A percentile compares a stretch with the other conserved stretches of the same genome.
phyloP scores from a whole-genome alignment of 2,113 vertebrate genomes.

The Dasyurus viverrinus region DNA sequence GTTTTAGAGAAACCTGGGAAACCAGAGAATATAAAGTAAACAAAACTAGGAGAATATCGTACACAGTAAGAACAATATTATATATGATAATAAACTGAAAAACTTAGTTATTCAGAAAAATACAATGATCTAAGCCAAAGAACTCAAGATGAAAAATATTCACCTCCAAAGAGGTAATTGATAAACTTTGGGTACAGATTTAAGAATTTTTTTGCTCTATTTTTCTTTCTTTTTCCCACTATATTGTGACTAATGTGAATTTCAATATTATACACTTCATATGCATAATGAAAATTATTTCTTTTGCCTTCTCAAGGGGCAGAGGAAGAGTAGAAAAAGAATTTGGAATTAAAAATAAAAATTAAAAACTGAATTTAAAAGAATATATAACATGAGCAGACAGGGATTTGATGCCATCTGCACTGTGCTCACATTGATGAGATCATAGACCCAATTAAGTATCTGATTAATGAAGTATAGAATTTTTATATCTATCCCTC shows the following conservation, averaged over 20 bases:
- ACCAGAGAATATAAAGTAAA: background rate
- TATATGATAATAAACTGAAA: background rate
- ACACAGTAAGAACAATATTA: background rate
- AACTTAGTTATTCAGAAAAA: background rate
- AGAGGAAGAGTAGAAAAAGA: background rate
- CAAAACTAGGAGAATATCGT: background rate
- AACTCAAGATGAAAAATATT: no score
- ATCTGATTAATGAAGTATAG: background rate
- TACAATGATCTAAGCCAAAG: no score
- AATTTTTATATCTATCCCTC: background rate
- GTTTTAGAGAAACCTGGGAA: background rate
- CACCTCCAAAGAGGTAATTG: no score
- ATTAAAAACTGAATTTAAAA: background rate
- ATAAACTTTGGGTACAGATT: background rate
- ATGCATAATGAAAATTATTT: background rate
- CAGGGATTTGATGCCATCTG: background rate
- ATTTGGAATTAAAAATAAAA: background rate
- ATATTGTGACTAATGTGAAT: background rate
- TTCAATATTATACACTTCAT: background rate
- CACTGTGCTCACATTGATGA: background rate
- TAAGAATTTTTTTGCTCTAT: background rate
- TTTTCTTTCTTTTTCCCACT: background rate
- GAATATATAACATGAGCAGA: background rate
- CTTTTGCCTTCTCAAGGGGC: background rate
- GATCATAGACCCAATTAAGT: background rate